phyloP scores from a whole-genome alignment of 2,113 vertebrate species.

The Poicephalus meyeri region DNA sequence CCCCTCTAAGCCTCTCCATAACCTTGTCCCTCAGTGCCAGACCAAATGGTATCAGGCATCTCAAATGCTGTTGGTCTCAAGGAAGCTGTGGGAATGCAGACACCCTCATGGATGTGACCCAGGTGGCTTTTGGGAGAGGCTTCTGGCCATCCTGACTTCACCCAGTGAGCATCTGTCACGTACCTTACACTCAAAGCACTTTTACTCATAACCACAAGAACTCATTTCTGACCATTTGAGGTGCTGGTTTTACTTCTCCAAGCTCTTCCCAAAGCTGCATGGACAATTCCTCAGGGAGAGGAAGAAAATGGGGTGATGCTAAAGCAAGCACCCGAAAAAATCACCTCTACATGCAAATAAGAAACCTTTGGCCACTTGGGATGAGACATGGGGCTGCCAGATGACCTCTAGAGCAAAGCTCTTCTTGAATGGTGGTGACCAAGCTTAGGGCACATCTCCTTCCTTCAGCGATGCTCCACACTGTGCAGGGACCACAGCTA shows the following conservation, averaged over 20 bases:
- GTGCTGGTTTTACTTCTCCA: not conserved
- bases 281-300: not conserved
- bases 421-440: not conserved
- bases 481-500: fast-evolving
- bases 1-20: not conserved
- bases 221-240: not conserved
- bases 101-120: not conserved
- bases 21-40: not conserved
- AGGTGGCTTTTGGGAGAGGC: too few relatives aligned
- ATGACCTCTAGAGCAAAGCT: not conserved
- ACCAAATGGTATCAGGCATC: not conserved
- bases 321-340: not conserved
- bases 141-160: not conserved
- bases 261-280: not conserved
- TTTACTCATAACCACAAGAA: not conserved
- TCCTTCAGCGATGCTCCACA: not conserved
- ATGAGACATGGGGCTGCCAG: not conserved
- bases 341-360: not conserved
- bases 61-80: not conserved
- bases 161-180: fast-evolving
- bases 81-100: not conserved
- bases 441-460: not conserved
- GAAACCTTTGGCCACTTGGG: not conserved
- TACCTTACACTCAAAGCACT: not conserved
- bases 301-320: not conserved